phyloP scores from a whole-genome alignment of 2,797 vertebrate species.

The Scolopax rusticola region DNA sequence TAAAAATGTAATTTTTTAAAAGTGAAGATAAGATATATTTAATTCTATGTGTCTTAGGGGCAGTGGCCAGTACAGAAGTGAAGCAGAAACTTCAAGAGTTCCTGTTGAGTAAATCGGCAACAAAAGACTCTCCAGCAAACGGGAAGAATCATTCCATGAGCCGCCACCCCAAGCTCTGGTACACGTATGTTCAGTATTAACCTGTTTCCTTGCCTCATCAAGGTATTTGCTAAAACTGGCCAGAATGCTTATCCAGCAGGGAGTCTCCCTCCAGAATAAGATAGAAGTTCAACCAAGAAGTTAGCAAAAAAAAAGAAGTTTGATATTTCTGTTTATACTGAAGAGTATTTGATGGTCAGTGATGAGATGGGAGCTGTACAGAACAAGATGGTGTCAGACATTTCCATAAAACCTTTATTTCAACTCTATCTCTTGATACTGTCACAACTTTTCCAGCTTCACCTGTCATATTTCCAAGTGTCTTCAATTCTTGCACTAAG shows the following conservation, averaged over 20 bases:
- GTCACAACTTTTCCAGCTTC: not conserved
- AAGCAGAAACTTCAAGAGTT: constrained; percentile 99
- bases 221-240: not conserved
- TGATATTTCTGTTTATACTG: not conserved
- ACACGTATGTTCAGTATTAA: constrained; percentile 87
- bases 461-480: not conserved
- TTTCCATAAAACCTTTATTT: not conserved
- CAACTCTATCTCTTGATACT: not conserved
- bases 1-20: not conserved
- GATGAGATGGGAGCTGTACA: not conserved
- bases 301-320: not conserved
- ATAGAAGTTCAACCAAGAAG: not conserved
- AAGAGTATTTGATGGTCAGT: not conserved
- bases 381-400: not conserved
- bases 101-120: constrained; percentile 95
- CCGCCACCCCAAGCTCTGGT: constrained; percentile 96
- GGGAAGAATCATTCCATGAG: constrained; percentile 89
- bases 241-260: not conserved
- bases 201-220: not conserved
- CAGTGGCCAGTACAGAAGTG: constrained; percentile 96
- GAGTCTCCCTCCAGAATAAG: not conserved
- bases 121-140: constrained; percentile 88
- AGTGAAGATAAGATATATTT: not conserved
- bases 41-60: constrained; percentile 84
- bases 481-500: not conserved